phyloP scores from a whole-genome alignment of 2,797 vertebrate genomes.

The Hyperoplus immaculatus region DNA sequence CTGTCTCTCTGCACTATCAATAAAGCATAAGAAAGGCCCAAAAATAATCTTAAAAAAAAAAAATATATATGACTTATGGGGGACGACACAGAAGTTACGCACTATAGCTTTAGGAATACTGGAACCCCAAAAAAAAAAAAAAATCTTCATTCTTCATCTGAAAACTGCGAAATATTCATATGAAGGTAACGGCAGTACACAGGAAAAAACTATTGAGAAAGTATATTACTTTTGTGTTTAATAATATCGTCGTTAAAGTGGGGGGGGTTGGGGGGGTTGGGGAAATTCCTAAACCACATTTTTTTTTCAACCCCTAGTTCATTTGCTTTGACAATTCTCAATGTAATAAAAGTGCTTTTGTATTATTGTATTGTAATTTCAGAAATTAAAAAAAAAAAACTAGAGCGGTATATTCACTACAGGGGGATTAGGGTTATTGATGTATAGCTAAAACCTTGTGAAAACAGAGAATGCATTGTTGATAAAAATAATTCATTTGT shows the following conservation, averaged over 20 bases:
- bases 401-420: constrained; percentile 75
- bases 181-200: constrained; percentile 50
- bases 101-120: constrained; percentile 35
- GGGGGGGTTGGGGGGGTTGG: background rate
- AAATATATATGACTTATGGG: no score
- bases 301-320: constrained; percentile 16
- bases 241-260: constrained; percentile 67
- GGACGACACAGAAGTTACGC: no score
- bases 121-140: constrained; percentile 61
- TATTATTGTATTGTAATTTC: constrained; percentile 64
- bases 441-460: constrained; percentile 71
- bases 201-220: constrained; percentile 54
- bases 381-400: constrained; percentile 63
- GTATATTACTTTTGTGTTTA: constrained; percentile 49
- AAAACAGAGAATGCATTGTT: constrained; percentile 62
- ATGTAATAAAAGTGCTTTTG: constrained; percentile 76
- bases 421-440: constrained; percentile 59
- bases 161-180: constrained; percentile 50
- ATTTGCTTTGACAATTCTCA: constrained; percentile 59
- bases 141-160: constrained; percentile 54
- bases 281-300: constrained; percentile 47
- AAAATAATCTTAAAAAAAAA: no score
- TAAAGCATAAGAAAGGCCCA: no score
- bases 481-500: constrained; percentile 52
- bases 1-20: no score